Evolutionary conservation across 2,888 invertebrate species (phyloP).

Genomic region (Apotomis capreana): DNA sequence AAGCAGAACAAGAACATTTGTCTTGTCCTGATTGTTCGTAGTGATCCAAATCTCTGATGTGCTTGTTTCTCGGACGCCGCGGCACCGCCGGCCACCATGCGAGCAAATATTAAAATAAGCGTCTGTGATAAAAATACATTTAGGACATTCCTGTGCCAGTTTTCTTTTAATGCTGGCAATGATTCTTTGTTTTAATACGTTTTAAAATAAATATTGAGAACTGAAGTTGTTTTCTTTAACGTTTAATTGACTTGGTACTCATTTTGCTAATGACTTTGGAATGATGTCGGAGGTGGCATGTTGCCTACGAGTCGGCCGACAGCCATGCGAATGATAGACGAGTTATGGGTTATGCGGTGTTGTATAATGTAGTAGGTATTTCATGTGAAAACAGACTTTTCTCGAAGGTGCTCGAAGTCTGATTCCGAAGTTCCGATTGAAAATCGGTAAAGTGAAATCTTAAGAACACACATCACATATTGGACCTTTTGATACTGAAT

Average conservation of each 20-base stretch:
- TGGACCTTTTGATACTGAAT: no score
- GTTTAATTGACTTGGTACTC: conserved; percentile 25
- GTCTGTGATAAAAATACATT: conserved; percentile 62
- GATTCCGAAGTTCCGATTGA: no score
- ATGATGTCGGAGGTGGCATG: neutral
- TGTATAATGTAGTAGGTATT: no score
- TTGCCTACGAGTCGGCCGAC: neutral
- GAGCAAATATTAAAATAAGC: conserved; percentile 14
- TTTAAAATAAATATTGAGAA: conserved; percentile 57
- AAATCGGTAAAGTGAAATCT: no score
- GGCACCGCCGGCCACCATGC: conserved; percentile 17
- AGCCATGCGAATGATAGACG: neutral
- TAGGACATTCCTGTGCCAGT: conserved; percentile 45
- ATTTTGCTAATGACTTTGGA: conserved; percentile 17
- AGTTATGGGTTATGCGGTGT: neutral
- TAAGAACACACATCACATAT: no score
- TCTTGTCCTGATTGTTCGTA: neutral
- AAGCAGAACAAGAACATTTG: no score
- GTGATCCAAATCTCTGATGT: no score
- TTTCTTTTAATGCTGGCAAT: conserved; percentile 44
- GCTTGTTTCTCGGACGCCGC: no score
- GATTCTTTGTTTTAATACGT: conserved; percentile 59
- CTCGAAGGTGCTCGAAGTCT: no score
- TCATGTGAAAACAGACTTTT: no score
- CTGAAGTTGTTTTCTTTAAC: conserved; percentile 46